Evolutionary conservation across 1,140 invertebrate genomes (phyloP).

Genomic region (Bombus affinis): DNA sequence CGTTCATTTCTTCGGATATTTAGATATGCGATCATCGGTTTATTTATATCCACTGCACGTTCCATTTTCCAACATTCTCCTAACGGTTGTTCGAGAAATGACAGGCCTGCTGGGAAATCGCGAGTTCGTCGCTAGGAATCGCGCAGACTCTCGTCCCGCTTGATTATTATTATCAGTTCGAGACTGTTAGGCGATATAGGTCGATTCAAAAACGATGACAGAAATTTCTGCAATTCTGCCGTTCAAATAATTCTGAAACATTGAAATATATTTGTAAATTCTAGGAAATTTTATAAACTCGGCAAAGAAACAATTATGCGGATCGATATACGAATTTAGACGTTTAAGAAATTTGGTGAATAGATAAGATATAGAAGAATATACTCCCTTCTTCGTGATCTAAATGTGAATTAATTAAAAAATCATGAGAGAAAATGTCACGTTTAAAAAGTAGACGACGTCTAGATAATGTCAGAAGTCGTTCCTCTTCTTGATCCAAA

Average conservation of each 20-base stretch:
- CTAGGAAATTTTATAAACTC: neutral
- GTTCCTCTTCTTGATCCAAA: neutral
- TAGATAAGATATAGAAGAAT: neutral
- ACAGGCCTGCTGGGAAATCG: neutral
- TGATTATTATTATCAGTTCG: neutral
- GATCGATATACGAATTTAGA: neutral
- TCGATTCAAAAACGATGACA: neutral
- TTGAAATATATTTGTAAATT: neutral
- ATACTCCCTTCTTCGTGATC: neutral
- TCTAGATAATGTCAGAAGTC: neutral
- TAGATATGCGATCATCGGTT: neutral
- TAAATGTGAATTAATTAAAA: neutral
- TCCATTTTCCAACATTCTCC: neutral
- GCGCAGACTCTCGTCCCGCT: neutral
- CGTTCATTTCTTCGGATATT: neutral
- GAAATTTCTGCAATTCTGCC: neutral
- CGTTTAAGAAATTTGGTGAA: neutral
- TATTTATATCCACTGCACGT: slow-evolving; percentile 3
- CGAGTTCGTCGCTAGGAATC: neutral
- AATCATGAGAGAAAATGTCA: neutral
- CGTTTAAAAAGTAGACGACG: neutral
- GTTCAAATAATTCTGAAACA: neutral
- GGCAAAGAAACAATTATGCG: neutral
- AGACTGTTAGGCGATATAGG: neutral
- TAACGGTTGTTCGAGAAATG: neutral